These are phyloP conservation scores for Enteromius viviparus DNA, from an alignment of 2,797 vertebrate genomes.

Conservation along the genomic window DNA sequence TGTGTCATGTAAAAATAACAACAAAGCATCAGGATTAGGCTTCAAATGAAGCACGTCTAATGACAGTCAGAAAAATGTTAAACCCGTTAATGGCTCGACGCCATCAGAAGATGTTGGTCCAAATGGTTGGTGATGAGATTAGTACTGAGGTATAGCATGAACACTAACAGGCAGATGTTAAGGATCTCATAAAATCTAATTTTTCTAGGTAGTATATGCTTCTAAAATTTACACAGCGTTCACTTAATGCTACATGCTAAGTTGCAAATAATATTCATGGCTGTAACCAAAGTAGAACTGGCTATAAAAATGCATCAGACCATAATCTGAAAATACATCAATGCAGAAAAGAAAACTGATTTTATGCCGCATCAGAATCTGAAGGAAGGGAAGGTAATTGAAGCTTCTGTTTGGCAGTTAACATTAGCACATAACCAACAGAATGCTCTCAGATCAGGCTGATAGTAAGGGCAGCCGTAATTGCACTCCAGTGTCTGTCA, in stretches of 20 bases:
- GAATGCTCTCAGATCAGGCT: conserved; percentile 24
- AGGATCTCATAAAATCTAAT: neutral
- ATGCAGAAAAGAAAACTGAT: neutral
- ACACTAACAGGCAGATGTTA: neutral
- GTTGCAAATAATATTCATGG: neutral
- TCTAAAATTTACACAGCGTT: neutral
- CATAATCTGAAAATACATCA: neutral
- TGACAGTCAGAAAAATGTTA: conserved; percentile 4
- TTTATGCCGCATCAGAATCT: neutral
- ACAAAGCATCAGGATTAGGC: conserved; percentile 57
- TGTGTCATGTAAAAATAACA: conserved; percentile 67
- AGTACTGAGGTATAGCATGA: neutral
- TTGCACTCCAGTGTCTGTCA: conserved; percentile 48
- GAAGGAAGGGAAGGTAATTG: conserved; percentile 1
- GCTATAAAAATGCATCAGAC: neutral
- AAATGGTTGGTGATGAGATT: conserved; percentile 6
- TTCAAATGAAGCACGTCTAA: conserved; percentile 54
- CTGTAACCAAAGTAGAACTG: neutral
- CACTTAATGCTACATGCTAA: neutral
- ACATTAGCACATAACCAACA: conserved; percentile 8
- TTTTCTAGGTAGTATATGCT: neutral
- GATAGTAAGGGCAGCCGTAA: conserved; percentile 23
- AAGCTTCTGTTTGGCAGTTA: conserved; percentile 18
- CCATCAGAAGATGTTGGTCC: neutral
- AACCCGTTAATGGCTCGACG: neutral